These are phyloP conservation scores for Leptodactylus fallax DNA, from an alignment of 2,797 vertebrate species.

Conservation along the genomic window DNA sequence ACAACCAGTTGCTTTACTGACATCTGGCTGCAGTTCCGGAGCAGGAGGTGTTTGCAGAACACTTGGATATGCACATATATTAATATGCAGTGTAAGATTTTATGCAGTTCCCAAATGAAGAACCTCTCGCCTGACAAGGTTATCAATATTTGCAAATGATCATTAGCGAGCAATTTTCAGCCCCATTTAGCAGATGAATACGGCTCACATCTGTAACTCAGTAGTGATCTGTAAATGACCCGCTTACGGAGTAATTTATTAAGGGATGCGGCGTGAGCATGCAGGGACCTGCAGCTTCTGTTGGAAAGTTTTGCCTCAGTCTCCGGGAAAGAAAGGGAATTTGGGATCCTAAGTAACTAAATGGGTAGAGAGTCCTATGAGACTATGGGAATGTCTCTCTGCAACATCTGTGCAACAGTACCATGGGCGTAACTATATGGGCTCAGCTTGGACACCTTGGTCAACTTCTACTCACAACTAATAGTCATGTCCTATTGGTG, in stretches of 20 bases:
- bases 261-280: slow-evolving; percentile 1
- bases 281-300: slow-evolving; percentile 13
- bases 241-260: slow-evolving; percentile 47
- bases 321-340: not conserved
- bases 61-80: slow-evolving; percentile 9
- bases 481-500: too few relatives aligned
- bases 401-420: too few relatives aligned
- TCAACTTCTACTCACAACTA: too few relatives aligned
- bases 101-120: slow-evolving; percentile 31
- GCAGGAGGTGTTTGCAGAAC: not conserved
- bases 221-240: slow-evolving; percentile 56
- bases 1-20: not conserved
- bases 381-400: too few relatives aligned
- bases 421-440: too few relatives aligned
- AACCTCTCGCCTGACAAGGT: slow-evolving; percentile 47
- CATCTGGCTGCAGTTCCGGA: not conserved
- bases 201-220: slow-evolving; percentile 47
- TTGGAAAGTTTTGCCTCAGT: slow-evolving; percentile 39
- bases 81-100: slow-evolving; percentile 28
- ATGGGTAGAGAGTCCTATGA: not conserved
- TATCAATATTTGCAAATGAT: slow-evolving; percentile 64
- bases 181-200: slow-evolving; percentile 55
- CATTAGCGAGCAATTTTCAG: slow-evolving; percentile 60
- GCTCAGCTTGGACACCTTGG: too few relatives aligned
- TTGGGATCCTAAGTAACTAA: too few relatives aligned